Conservation (phyloP, 2,113 vertebrate genomes). For the Motacilla alba region DNA sequence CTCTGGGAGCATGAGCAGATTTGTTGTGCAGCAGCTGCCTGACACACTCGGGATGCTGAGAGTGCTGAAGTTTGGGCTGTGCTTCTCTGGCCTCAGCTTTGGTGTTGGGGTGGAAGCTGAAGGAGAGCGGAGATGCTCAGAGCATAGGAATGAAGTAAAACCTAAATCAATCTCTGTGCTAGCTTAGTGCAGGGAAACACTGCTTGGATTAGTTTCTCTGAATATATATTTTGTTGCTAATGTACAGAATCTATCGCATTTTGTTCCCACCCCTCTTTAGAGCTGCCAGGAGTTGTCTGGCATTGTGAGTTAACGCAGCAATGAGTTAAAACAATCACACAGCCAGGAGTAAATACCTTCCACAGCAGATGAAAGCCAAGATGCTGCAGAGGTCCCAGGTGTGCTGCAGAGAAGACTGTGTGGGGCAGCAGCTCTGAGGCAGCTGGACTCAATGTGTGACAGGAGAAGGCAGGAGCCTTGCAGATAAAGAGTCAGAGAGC, state of each 20-base stretch:
- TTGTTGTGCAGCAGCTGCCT: slow-evolving; percentile 9
- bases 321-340: not conserved
- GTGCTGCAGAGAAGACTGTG: not conserved
- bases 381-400: not conserved
- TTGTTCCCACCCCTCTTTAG: not conserved
- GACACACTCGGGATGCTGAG: not conserved
- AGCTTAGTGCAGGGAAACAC: not conserved
- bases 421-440: not conserved
- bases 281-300: not conserved
- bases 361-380: not conserved
- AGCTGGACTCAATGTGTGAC: not conserved
- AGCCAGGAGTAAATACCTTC: not conserved
- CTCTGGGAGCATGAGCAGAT: not conserved
- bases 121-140: not conserved
- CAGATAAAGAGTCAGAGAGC: not conserved
- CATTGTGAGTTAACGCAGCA: not conserved
- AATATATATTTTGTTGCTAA: not conserved
- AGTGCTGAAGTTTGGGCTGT: not conserved
- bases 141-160: not conserved
- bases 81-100: not conserved
- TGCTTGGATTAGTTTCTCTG: not conserved
- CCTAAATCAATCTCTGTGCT: not conserved
- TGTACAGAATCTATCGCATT: not conserved
- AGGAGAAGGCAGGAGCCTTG: not conserved
- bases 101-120: not conserved